Percentiles rank a stretch among this genome's conserved stretches.
These are phyloP conservation scores for Urocolius indicus DNA, from an alignment of 2,113 vertebrate genomes.

Conservation along the genomic window DNA sequence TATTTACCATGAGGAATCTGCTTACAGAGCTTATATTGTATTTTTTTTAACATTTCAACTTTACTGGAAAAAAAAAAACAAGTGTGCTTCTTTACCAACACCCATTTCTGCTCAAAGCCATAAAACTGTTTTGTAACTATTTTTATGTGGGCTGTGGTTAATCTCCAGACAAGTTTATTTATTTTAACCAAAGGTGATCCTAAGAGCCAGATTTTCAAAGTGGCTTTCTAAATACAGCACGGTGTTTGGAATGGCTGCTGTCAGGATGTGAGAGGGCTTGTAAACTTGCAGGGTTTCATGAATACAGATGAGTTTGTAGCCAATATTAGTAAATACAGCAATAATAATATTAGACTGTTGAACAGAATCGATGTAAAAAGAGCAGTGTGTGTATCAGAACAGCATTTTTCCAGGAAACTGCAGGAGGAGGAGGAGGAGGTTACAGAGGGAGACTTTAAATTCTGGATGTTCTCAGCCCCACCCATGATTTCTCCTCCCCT, in stretches of 20 bases:
- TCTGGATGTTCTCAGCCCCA: not conserved
- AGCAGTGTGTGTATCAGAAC: not conserved
- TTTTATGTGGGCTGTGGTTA: slow-evolving; percentile 50
- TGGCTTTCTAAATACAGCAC: slow-evolving; percentile 17
- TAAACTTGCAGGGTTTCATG: not conserved
- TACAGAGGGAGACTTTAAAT: not conserved
- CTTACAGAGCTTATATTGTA: slow-evolving; percentile 60
- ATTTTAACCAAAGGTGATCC: slow-evolving; percentile 49
- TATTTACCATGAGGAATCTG: slow-evolving; percentile 63
- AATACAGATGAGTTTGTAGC: not conserved
- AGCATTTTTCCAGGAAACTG: not conserved
- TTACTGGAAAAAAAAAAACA: not conserved
- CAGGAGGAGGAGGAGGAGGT: not conserved
- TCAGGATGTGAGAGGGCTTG: not conserved
- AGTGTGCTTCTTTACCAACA: not conserved
- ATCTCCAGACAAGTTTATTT: slow-evolving; percentile 49
- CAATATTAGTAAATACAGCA: slow-evolving; percentile 14
- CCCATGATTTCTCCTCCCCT: not conserved
- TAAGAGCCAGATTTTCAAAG: slow-evolving; percentile 28
- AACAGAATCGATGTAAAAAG: not conserved
- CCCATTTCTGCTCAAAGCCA: slow-evolving; percentile 29
- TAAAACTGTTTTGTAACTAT: slow-evolving; percentile 37
- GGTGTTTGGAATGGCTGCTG: not conserved
- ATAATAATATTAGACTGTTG: not conserved
- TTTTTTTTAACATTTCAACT: slow-evolving; percentile 26